These are phyloP conservation scores for Oligia strigilis DNA, from an alignment of 2,888 invertebrate genomes.

Conservation along the genomic window DNA sequence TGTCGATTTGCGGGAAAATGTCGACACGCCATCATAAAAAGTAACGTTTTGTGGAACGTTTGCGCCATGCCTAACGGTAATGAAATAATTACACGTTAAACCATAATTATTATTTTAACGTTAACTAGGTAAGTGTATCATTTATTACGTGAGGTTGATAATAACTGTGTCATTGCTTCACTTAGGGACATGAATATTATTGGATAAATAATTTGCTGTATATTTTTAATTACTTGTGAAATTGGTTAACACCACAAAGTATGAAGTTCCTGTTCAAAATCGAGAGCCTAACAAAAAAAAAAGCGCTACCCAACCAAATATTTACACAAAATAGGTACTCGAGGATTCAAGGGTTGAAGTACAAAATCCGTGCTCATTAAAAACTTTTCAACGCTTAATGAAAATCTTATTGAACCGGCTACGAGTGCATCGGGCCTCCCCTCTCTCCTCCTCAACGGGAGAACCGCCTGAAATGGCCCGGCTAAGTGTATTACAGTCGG, in stretches of 20 bases:
- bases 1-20: constrained; percentile 51
- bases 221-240: neutral
- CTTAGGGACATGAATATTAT: neutral
- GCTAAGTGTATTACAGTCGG: constrained; percentile 90
- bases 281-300: constrained; percentile 14
- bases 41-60: constrained; percentile 44
- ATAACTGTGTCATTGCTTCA: neutral
- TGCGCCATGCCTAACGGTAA: constrained; percentile 35
- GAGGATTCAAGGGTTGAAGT: constrained; percentile 74
- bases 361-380: constrained; percentile 86
- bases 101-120: constrained; percentile 9
- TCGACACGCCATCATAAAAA: constrained; percentile 49
- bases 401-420: constrained; percentile 88
- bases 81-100: constrained; percentile 37
- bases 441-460: constrained; percentile 60
- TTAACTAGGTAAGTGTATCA: neutral
- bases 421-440: constrained; percentile 79
- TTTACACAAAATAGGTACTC: constrained; percentile 65
- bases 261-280: constrained; percentile 6
- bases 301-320: constrained; percentile 57
- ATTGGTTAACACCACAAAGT: neutral
- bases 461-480: constrained; percentile 84
- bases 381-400: constrained; percentile 89
- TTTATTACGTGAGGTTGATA: constrained; percentile 9
- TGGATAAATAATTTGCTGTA: constrained; percentile 1